A percentile compares a stretch with the other conserved stretches of the same genome.
These are phyloP conservation scores for Lasiommata megera DNA, from an alignment of 2,888 invertebrate genomes.

Conservation along the genomic window DNA sequence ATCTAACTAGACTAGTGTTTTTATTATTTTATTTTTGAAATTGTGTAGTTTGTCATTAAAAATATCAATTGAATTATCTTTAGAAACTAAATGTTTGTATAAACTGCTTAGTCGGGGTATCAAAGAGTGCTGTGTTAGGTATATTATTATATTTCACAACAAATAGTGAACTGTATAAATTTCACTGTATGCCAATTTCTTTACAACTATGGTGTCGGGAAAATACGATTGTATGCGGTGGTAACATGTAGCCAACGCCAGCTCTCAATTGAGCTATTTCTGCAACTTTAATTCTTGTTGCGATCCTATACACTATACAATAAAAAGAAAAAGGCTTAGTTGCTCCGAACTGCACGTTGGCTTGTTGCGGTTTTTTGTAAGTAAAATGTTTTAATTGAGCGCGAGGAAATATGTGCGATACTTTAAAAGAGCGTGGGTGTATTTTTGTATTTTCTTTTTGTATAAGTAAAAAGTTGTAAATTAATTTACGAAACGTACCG, in stretches of 20 bases:
- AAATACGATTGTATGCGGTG: conserved; percentile 35
- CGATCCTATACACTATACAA: not conserved
- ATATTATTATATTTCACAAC: conserved; percentile 15
- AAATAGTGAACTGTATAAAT: conserved; percentile 32
- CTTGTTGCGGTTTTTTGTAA: conserved; percentile 1
- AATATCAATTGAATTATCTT: too few species aligned
- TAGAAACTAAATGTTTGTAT: too few species aligned
- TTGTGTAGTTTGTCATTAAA: too few species aligned
- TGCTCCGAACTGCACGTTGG: not conserved
- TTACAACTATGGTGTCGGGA: conserved; percentile 32
- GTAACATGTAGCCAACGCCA: conserved; percentile 27
- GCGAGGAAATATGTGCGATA: not conserved
- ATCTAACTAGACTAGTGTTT: too few species aligned
- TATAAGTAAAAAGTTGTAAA: not conserved
- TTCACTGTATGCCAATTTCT: conserved; percentile 34
- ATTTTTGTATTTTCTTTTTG: not conserved
- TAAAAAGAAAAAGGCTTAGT: conserved; percentile 7
- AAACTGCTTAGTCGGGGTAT: too few species aligned
- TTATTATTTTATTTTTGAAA: too few species aligned
- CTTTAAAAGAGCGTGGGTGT: not conserved
- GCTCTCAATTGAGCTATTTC: conserved; percentile 29
- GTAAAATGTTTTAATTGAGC: not conserved
- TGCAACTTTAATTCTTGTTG: conserved; percentile 21
- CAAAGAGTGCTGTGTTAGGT: too few species aligned
- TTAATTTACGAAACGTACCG: not conserved